Evolutionary conservation across 2,113 vertebrate genomes (phyloP).

Genomic region (Salvelinus alpinus): DNA sequence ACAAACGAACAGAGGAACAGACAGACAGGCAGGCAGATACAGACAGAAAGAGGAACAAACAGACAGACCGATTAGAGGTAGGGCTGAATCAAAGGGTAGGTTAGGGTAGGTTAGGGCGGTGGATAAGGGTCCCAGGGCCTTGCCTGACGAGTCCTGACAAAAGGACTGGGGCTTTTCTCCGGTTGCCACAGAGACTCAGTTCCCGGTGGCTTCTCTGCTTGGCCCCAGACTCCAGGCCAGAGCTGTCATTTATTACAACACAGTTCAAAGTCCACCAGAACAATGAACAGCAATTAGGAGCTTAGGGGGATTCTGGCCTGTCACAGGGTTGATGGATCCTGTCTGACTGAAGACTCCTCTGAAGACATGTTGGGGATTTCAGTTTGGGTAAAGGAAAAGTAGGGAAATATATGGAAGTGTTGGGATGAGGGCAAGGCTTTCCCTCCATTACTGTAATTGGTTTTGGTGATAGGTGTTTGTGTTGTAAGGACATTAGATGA

Average conservation of each 20-base stretch:
- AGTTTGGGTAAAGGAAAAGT: background rate
- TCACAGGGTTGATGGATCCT: conserved; percentile 44
- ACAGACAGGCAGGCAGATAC: no score
- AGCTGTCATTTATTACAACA: conserved; percentile 50
- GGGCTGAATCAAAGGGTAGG: conserved; percentile 7
- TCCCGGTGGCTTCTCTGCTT: background rate
- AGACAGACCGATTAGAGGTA: background rate
- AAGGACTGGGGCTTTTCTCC: conserved; percentile 47
- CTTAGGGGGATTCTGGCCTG: conserved; percentile 68
- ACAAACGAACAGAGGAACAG: no score
- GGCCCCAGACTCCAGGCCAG: conserved; percentile 16
- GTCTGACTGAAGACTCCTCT: background rate
- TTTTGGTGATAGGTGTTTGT: background rate
- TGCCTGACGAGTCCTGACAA: conserved; percentile 39
- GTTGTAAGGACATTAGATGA: no score
- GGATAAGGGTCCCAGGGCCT: no score
- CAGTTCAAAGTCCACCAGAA: conserved; percentile 76
- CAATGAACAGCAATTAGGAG: conserved; percentile 72
- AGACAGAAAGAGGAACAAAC: no score
- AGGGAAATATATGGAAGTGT: background rate
- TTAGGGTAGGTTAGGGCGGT: background rate
- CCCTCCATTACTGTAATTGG: no score
- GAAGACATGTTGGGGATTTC: background rate
- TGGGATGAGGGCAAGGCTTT: background rate
- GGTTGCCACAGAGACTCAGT: conserved; percentile 5